These are phyloP conservation scores for Oscheius sp. DNA, from an alignment of 2,888 invertebrate genomes.

Conservation along the genomic window DNA sequence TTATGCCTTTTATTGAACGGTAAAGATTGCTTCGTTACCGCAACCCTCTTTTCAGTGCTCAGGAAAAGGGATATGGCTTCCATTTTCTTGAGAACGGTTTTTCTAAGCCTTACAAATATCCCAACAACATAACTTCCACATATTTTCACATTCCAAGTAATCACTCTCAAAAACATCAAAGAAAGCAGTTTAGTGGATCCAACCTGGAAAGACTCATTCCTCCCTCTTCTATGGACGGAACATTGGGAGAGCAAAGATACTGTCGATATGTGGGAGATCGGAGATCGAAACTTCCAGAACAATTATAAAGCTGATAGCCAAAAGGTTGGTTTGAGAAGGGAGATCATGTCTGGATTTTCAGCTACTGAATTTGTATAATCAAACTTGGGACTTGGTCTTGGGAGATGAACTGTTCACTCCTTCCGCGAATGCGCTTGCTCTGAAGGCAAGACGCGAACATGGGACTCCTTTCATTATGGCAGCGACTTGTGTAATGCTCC, in stretches of 20 bases:
- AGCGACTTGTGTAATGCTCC: conserved; percentile 20
- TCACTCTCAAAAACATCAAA: background rate
- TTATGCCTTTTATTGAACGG: conserved; percentile 43
- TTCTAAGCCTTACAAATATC: background rate
- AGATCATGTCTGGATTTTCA: background rate
- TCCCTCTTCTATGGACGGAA: background rate
- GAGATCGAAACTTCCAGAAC: background rate
- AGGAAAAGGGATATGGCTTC: conserved; percentile 9
- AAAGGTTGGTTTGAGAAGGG: background rate
- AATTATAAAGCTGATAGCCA: background rate
- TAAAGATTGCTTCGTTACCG: background rate
- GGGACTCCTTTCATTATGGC: conserved; percentile 15
- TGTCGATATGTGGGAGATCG: conserved; percentile 2
- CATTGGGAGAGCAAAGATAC: background rate
- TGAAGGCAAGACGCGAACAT: background rate
- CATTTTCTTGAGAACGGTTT: conserved; percentile 11
- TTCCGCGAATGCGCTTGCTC: conserved; percentile 44
- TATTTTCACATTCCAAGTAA: conserved; percentile 15
- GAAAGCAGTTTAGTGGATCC: background rate
- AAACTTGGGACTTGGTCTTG: conserved; percentile 53
- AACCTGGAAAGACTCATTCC: background rate
- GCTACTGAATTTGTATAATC: conserved; percentile 35
- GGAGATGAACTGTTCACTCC: conserved; percentile 52
- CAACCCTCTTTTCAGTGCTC: background rate
- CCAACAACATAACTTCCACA: background rate